Conservation (phyloP, 2,888 invertebrate genomes). For the Rhaphigaster nebulosa region DNA sequence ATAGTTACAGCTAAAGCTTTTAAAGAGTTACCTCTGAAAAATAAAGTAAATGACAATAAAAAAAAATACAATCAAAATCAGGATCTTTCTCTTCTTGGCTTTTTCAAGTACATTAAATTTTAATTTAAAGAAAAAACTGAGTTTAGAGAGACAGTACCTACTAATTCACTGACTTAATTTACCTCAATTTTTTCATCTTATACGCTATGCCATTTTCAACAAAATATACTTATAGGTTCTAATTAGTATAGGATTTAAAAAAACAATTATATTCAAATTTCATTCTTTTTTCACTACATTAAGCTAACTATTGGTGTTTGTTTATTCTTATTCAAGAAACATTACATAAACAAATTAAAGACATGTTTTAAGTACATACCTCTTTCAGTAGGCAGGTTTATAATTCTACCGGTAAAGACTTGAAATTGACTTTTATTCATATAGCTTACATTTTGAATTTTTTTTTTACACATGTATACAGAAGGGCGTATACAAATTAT, state of each 20-base stretch:
- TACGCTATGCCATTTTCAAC: no score
- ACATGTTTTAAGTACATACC: neutral
- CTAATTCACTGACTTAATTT: neutral
- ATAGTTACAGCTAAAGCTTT: neutral
- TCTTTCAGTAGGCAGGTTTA: neutral
- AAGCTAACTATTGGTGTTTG: neutral
- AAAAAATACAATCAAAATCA: neutral
- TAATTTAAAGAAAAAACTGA: neutral
- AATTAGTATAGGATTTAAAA: no score
- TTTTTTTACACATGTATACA: no score
- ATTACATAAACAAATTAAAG: no score
- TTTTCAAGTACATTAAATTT: neutral
- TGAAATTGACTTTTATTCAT: no score
- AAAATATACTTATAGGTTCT: no score
- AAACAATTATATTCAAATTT: no score
- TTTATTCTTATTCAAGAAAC: neutral
- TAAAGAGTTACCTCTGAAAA: neutral
- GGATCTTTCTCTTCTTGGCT: neutral
- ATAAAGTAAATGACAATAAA: neutral
- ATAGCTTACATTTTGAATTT: no score
- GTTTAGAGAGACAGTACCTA: neutral
- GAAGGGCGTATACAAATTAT: no score
- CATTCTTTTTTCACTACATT: no score
- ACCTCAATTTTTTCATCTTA: neutral
- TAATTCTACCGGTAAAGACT: no score